These are phyloP conservation scores for zebrafish (Danio rerio) DNA, from an alignment of 2,113 vertebrate species.

Conservation along the genomic window DNA sequence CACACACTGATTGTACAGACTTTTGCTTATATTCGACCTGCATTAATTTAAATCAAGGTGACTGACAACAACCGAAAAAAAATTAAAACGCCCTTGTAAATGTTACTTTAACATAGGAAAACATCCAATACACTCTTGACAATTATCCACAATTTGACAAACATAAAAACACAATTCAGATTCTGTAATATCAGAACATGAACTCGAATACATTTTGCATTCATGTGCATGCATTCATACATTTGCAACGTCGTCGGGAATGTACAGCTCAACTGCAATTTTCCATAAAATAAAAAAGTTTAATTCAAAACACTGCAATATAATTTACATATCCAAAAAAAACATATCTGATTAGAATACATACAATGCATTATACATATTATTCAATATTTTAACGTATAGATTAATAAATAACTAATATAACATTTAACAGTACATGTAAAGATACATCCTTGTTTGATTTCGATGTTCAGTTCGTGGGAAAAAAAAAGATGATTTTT, in stretches of 20 bases:
- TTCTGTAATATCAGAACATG: neutral
- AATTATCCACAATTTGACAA: neutral
- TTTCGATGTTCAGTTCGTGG: conserved; percentile 37
- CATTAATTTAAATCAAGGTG: neutral
- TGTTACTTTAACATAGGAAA: neutral
- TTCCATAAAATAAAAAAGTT: neutral
- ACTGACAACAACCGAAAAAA: neutral
- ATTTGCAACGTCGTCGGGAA: neutral
- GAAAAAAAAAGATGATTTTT: conserved; percentile 38
- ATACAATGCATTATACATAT: conserved; percentile 4
- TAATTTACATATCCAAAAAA: neutral
- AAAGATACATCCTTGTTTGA: conserved; percentile 14
- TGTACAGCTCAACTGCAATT: neutral
- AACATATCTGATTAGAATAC: conserved; percentile 1
- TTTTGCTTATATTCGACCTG: neutral
- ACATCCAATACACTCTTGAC: neutral
- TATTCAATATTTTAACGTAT: neutral
- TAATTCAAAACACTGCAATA: neutral
- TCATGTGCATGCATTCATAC: neutral
- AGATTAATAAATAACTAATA: neutral
- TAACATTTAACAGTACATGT: neutral
- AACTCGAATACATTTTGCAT: neutral
- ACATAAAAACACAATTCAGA: neutral
- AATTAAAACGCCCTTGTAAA: neutral
- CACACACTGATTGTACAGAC: neutral